Percentiles rank a stretch among this genome's conserved stretches.
phyloP scores from a whole-genome alignment of 2,888 invertebrate genomes.

The Sturmia bella region DNA sequence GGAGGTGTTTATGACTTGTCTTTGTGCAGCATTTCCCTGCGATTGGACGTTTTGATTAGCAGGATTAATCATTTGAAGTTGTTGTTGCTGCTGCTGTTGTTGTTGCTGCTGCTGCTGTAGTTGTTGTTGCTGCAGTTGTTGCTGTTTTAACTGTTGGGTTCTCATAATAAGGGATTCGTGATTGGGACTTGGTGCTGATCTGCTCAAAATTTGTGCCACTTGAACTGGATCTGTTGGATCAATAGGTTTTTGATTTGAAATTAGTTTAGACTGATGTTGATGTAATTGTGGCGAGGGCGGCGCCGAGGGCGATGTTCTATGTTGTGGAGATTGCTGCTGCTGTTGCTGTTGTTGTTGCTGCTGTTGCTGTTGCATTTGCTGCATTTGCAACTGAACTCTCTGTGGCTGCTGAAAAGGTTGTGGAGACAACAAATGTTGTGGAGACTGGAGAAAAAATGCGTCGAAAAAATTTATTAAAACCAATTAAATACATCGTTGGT shows the following conservation, averaged over 20 bases:
- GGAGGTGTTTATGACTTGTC: slow-evolving; percentile 80
- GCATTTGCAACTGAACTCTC: slow-evolving; percentile 73
- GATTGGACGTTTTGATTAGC: slow-evolving; percentile 63
- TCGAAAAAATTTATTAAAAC: not conserved
- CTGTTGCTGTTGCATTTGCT: slow-evolving; percentile 74
- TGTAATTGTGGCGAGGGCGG: slow-evolving; percentile 78
- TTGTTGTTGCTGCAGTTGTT: slow-evolving; percentile 71
- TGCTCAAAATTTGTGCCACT: slow-evolving; percentile 80
- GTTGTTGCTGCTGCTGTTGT: slow-evolving; percentile 61
- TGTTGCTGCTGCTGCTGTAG: slow-evolving; percentile 71
- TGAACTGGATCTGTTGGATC: slow-evolving; percentile 81
- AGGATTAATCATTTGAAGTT: slow-evolving; percentile 71
- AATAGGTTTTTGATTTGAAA: slow-evolving; percentile 76
- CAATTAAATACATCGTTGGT: slow-evolving; percentile 51
- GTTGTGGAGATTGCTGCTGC: slow-evolving; percentile 78
- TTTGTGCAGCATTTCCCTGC: slow-evolving; percentile 74
- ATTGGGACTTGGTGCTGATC: slow-evolving; percentile 79
- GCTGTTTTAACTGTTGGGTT: slow-evolving; percentile 79
- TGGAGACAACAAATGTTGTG: slow-evolving; percentile 74
- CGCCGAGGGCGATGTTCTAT: slow-evolving; percentile 73
- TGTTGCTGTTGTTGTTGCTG: slow-evolving; percentile 77
- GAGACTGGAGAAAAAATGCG: slow-evolving; percentile 58
- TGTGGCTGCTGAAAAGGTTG: slow-evolving; percentile 78
- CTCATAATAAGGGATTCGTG: slow-evolving; percentile 80
- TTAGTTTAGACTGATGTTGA: slow-evolving; percentile 74